Percentiles rank a stretch among this genome's conserved stretches.
Evolutionary conservation across 2,797 vertebrate genomes (phyloP).

Genomic region (Propithecus perrieri): DNA sequence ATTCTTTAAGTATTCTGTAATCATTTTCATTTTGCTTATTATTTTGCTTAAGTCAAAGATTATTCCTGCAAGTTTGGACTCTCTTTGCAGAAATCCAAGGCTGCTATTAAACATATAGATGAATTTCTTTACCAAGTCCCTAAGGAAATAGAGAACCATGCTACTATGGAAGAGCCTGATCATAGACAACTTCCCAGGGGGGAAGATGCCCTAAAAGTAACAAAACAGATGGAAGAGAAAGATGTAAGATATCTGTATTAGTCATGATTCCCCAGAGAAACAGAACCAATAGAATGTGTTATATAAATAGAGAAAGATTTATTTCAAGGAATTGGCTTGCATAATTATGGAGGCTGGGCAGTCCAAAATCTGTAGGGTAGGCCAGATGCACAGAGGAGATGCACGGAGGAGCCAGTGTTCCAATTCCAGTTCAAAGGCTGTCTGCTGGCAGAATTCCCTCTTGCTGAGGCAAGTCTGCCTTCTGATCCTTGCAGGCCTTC

Average conservation of each 20-base stretch:
- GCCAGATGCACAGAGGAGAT: not conserved
- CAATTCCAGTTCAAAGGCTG: not conserved
- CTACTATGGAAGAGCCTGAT: not conserved
- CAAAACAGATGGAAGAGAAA: not conserved
- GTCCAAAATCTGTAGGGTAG: not conserved
- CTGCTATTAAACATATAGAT: not conserved
- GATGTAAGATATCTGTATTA: not conserved
- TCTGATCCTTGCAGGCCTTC: not conserved
- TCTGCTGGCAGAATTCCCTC: not conserved
- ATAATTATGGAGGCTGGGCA: not conserved
- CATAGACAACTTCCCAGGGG: not conserved
- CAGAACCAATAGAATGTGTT: not conserved
- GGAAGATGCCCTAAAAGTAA: not conserved
- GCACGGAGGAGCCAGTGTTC: not conserved
- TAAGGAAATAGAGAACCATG: not conserved
- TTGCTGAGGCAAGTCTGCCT: not conserved
- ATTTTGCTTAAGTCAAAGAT: not conserved
- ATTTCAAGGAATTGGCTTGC: not conserved
- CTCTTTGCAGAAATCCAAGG: slow-evolving; percentile 39
- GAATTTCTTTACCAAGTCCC: not conserved
- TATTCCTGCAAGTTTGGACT: not conserved
- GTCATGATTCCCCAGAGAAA: not conserved
- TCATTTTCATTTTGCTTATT: not conserved
- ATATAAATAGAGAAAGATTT: not conserved
- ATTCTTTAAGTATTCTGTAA: not conserved